These are phyloP conservation scores for Lycia hirtaria DNA, from an alignment of 2,888 invertebrate genomes.

Conservation along the genomic window DNA sequence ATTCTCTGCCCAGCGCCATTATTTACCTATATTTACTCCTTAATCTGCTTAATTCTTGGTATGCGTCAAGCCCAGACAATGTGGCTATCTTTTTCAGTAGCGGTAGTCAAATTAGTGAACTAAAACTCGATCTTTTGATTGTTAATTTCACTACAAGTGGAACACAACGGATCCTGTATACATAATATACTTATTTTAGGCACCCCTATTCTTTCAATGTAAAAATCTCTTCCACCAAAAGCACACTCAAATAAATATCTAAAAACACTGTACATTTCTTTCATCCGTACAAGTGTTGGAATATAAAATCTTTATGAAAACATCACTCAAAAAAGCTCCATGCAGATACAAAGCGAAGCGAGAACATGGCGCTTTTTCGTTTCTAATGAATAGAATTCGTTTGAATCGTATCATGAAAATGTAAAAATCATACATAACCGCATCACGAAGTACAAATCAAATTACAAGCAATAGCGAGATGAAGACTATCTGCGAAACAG, in stretches of 20 bases:
- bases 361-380: constrained; percentile 1
- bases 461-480: too few relatives aligned
- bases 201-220: constrained; percentile 1
- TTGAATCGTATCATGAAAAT: constrained; percentile 5
- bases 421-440: too few relatives aligned
- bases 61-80: too few relatives aligned
- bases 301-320: constrained; percentile 38
- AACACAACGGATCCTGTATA: too few relatives aligned
- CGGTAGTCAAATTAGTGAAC: too few relatives aligned
- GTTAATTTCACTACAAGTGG: not conserved
- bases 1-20: too few relatives aligned
- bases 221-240: constrained; percentile 11
- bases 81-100: too few relatives aligned
- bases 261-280: constrained; percentile 21
- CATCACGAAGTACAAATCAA: too few relatives aligned
- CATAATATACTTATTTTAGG: not conserved
- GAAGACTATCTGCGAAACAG: too few relatives aligned
- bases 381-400: constrained; percentile 1
- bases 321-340: constrained; percentile 28
- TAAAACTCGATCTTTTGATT: too few relatives aligned
- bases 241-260: constrained; percentile 20
- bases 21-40: too few relatives aligned
- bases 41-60: too few relatives aligned
- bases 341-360: constrained; percentile 1
- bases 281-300: constrained; percentile 35